These are phyloP conservation scores for Cryptocheilus praepositus DNA, from an alignment of 2,888 invertebrate genomes.

Conservation along the genomic window DNA sequence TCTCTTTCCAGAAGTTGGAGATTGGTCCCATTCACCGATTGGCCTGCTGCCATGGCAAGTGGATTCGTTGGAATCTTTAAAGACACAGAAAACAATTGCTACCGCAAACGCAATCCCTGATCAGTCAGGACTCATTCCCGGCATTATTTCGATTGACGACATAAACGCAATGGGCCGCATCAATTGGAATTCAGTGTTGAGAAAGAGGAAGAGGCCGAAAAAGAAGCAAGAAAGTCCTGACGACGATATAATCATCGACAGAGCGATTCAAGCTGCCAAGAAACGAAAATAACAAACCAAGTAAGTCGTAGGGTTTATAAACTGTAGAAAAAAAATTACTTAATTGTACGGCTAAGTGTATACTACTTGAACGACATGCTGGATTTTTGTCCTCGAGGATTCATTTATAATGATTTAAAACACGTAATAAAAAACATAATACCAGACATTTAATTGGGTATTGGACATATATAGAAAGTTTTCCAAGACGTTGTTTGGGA, in stretches of 20 bases:
- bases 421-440: too few species aligned
- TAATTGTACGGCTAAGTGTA: too few species aligned
- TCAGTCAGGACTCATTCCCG: conserved; percentile 56
- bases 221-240: conserved; percentile 49
- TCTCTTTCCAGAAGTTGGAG: too few species aligned
- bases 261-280: conserved; percentile 57
- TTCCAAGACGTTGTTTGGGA: too few species aligned
- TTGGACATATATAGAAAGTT: too few species aligned
- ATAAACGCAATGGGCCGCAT: conserved; percentile 60
- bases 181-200: conserved; percentile 65
- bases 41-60: conserved; percentile 77
- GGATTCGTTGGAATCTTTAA: conserved; percentile 46
- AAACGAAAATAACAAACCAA: conserved; percentile 34
- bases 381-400: too few species aligned
- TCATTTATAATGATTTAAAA: too few species aligned
- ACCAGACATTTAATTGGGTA: too few species aligned
- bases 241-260: conserved; percentile 52
- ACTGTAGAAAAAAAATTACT: too few species aligned
- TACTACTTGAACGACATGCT: too few species aligned
- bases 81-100: conserved; percentile 21
- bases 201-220: conserved; percentile 54
- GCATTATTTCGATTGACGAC: conserved; percentile 56
- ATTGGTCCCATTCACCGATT: conserved; percentile 77
- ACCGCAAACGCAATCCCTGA: conserved; percentile 19
- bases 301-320: too few species aligned